Evolutionary conservation across 2,797 vertebrate genomes (phyloP).

Genomic region (Otolemur crassicaudatus): DNA sequence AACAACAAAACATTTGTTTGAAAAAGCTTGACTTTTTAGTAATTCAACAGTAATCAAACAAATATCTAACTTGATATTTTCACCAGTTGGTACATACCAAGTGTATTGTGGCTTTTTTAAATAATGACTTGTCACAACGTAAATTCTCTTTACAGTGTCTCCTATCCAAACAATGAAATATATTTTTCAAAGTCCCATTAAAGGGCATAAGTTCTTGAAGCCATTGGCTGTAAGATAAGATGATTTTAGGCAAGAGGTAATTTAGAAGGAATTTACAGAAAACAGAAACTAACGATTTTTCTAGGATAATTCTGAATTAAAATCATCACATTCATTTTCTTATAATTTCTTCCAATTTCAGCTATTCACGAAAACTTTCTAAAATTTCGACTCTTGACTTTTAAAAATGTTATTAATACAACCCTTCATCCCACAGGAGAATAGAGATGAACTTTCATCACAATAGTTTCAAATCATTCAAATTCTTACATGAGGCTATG

Average conservation of each 20-base stretch:
- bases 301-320: conserved; percentile 29
- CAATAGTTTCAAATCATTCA: neutral
- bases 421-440: neutral
- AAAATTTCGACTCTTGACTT: neutral
- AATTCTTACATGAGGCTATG: neutral
- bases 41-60: conserved; percentile 12
- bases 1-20: neutral
- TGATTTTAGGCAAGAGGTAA: neutral
- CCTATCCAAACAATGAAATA: neutral
- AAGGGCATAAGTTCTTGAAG: neutral
- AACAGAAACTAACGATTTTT: neutral
- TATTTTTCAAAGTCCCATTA: neutral
- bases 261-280: conserved; percentile 30
- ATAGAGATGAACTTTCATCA: neutral
- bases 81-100: neutral
- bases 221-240: neutral
- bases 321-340: conserved; percentile 18
- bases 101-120: neutral
- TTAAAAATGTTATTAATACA: neutral
- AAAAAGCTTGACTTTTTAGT: conserved; percentile 32
- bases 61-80: conserved; percentile 18
- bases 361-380: neutral
- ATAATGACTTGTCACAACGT: neutral
- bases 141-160: conserved; percentile 31
- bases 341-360: neutral